Base-by-base conservation (phyloP, 2,797 vertebrate genomes). In the Discoglossus pictus region DNA sequence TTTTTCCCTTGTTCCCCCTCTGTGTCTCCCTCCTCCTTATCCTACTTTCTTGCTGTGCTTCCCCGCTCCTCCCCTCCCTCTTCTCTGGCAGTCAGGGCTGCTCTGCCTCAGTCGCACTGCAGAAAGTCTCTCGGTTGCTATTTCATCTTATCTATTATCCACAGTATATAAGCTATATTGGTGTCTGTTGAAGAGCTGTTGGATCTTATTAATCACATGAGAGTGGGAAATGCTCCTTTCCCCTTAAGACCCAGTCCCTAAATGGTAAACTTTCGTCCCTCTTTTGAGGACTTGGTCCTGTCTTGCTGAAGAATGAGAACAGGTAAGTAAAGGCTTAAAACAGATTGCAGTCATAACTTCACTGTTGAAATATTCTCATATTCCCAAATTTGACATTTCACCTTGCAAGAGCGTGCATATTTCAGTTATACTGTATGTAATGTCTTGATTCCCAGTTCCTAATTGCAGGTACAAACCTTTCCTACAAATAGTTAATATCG, bases 21-120 rank as follows among this genome's bases (percentile, higher is more conserved):
- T n/a, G n/a, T n/a, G n/a, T n/a, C 18, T 36, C 34, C 36, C 21
- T 35, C 20, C 9, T n/a, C n/a, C n/a, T n/a, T n/a, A n/a, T n/a
- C n/a, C n/a, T n/a, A n/a, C n/a, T n/a, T n/a, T n/a, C n/a, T n/a
- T n/a, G n/a, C n/a, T n/a, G n/a, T n/a, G n/a, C n/a, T n/a, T n/a
- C 20, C 42, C 3, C 4, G 13, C 56, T 11, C 24, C 44, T 52
- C 67, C 58, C 52, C 67, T 52, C 63, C 52, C 44, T 63, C 43
- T 13, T 12, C 16, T 18, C 25, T 4, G 18, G 23, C 39, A 27
- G 38, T 10, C 4, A 34, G 46, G 10, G 40, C 48, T 50, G 24
- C 9, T 24, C 60, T 42, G 23, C n/a, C 27, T 35, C 68, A 71
- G 68, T 64, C 60, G 52, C 68, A 58, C 52, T 58, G 68, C 60